Evolutionary conservation across 2,888 invertebrate species (phyloP), one percentile per base, ranked within the genome.

Genomic region (Trissolcus japonicus): DNA sequence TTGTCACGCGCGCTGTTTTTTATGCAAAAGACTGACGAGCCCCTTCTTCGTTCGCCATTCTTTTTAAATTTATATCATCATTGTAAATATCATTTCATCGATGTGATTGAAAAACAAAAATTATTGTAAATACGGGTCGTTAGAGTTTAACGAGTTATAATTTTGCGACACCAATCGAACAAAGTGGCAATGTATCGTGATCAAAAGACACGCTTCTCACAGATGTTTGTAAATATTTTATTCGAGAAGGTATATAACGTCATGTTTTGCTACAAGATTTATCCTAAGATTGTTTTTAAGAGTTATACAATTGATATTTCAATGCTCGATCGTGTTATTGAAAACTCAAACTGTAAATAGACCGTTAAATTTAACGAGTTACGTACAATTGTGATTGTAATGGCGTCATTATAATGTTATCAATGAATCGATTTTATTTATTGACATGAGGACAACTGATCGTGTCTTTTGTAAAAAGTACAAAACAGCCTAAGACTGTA

Each of bases 351-450:
- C 13, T 61, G 55, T 68, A 68, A 41, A 68, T 61, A 60, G 1
- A 60, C 16, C 61, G 55, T 69, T 69, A 62, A 69, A 56, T 61
- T 61, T 69, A 16, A 35, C 35, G 35, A 35, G 62, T 63, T 17
- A 16, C 57, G 59, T 25, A 41, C 59, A 51, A 71, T 65, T 72
- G 65, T 65, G 72, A 72, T 72, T 71, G 61, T 61, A 19, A 51
- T 16, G 50, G 55, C 35, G 43, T 72, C 63, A 59, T 59, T 57
- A 72, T 41, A 25, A 63, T 41, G 55, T 54, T 72, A 35, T 65
- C 59, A 59, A 65, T 59, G 72, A 59, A 71, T 71, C 61, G 43
- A 65, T 72, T 71, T 59, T 72, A 72, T 72, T 72, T 72, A 72
- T 72, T 72, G 43, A 71, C 14, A 60, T 6, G 21, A 55, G 19